phyloP scores from a whole-genome alignment of 2,888 invertebrate species.

The Synanthedon tipuliformis region DNA sequence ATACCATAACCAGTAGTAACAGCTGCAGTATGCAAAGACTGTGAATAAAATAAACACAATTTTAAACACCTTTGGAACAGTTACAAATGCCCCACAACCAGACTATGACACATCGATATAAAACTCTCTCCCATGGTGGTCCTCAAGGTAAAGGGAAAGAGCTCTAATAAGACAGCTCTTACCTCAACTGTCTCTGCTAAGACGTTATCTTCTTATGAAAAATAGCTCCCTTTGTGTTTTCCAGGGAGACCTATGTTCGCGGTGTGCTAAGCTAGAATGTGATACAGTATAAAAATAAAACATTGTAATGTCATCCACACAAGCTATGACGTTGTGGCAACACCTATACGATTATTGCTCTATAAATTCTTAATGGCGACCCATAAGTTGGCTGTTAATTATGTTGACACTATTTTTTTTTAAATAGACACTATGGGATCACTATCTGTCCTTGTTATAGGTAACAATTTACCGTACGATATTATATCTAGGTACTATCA shows the following conservation, averaged over 20 bases:
- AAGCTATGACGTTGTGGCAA: neutral
- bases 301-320: neutral
- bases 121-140: constrained; percentile 53
- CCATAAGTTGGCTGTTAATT: too few species aligned
- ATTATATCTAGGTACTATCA: too few species aligned
- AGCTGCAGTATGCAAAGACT: too few species aligned
- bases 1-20: too few species aligned
- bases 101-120: constrained; percentile 44
- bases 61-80: constrained; percentile 18
- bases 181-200: constrained; percentile 41
- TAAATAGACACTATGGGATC: too few species aligned
- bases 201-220: constrained; percentile 59
- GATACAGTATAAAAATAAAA: constrained; percentile 2
- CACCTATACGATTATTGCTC: too few species aligned
- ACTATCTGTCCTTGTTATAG: too few species aligned
- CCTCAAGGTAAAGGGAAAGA: constrained; percentile 35
- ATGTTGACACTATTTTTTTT: too few species aligned
- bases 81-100: constrained; percentile 44
- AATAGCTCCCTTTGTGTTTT: constrained; percentile 53
- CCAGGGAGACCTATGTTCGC: constrained; percentile 22
- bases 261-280: constrained; percentile 6
- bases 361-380: too few species aligned
- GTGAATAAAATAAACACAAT: too few species aligned
- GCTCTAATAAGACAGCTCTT: constrained; percentile 60
- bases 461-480: too few species aligned